Percentiles rank a stretch among this genome's conserved stretches.
Conservation (phyloP, 2,888 invertebrate genomes). For the Nymphalis c-album region DNA sequence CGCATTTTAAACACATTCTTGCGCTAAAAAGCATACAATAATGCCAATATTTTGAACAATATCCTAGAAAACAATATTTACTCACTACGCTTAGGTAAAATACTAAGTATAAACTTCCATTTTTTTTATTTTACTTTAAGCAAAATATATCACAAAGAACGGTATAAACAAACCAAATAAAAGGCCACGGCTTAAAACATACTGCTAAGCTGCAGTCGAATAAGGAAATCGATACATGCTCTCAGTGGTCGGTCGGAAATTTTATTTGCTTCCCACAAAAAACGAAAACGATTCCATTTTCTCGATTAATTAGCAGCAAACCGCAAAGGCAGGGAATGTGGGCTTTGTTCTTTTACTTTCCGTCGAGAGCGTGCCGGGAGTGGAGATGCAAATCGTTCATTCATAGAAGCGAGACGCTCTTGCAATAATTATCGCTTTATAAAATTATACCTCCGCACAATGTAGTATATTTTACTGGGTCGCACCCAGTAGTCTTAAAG, state of each 20-base stretch:
- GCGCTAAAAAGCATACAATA: too few relatives aligned
- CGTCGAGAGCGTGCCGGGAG: not conserved
- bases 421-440: not conserved
- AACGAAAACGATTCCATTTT: constrained; percentile 26
- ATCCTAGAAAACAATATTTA: too few relatives aligned
- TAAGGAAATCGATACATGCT: constrained; percentile 1
- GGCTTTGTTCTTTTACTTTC: constrained; percentile 2
- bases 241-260: constrained; percentile 12
- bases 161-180: not conserved
- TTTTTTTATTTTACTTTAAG: too few relatives aligned
- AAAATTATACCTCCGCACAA: too few relatives aligned
- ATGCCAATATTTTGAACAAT: too few relatives aligned
- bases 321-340: constrained; percentile 20
- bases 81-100: too few relatives aligned
- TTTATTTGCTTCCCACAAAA: constrained; percentile 21
- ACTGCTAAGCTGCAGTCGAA: constrained; percentile 4
- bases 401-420: not conserved
- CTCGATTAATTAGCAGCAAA: constrained; percentile 31
- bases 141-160: not conserved
- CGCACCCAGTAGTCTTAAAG: too few relatives aligned
- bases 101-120: too few relatives aligned
- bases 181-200: not conserved
- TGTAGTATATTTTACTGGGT: too few relatives aligned
- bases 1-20: too few relatives aligned
- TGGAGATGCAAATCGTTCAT: not conserved